These are phyloP conservation scores for Rhopalosiphum maidis DNA, from an alignment of 1,140 invertebrate species.

Conservation along the genomic window DNA sequence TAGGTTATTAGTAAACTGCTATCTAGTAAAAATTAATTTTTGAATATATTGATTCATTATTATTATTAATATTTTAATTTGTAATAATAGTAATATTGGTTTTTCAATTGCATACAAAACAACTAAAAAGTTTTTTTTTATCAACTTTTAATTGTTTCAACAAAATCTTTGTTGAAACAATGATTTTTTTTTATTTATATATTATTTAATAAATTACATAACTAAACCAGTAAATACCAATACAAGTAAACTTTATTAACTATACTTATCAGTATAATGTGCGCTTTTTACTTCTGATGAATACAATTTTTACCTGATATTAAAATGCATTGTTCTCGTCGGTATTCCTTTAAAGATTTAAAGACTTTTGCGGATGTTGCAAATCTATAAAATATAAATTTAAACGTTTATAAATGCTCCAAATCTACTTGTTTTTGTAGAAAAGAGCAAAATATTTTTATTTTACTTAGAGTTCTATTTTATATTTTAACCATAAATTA, in stretches of 20 bases:
- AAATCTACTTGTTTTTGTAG: background rate
- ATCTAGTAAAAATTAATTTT: background rate
- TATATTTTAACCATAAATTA: too few species aligned
- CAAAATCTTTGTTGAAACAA: too few species aligned
- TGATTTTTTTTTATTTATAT: too few species aligned
- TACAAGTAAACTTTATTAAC: background rate
- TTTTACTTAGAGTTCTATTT: background rate
- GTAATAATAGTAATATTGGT: background rate
- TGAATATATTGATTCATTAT: background rate
- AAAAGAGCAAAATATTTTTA: background rate
- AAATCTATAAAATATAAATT: slow-evolving; percentile 67
- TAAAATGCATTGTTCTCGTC: slow-evolving; percentile 77
- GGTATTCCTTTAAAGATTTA: slow-evolving; percentile 74
- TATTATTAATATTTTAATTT: background rate
- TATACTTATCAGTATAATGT: background rate
- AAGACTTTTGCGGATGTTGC: slow-evolving; percentile 80
- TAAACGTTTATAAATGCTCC: background rate
- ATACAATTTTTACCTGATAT: slow-evolving; percentile 59
- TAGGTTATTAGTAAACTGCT: too few species aligned
- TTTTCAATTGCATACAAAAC: background rate
- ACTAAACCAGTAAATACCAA: background rate
- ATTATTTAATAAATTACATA: too few species aligned
- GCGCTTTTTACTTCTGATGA: background rate
- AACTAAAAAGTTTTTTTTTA: background rate
- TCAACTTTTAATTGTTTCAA: too few species aligned